Base-by-base conservation (phyloP, 2,888 invertebrate species). In the Agriopis leucophaearia region DNA sequence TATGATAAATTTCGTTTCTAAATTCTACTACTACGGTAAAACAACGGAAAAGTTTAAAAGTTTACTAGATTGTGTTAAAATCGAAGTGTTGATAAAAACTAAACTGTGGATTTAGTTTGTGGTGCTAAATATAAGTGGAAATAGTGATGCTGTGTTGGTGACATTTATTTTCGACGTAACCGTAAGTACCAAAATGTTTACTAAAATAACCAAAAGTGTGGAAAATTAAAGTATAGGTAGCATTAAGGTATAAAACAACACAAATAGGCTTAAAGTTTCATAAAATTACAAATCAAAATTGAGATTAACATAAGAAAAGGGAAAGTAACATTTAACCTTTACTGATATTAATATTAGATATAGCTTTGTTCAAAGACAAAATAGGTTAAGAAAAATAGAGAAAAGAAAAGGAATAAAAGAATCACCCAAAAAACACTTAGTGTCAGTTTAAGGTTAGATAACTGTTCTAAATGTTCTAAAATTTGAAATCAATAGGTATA, bases 91-190 rank as follows among this genome's bases (percentile, higher is more conserved):
- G 66, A 35, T 50, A 16, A 66, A 61, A 75, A 72, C 65, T 69
- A 63, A 76, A 75, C 79, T 82, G 86, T 88, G 89, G 71, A 75
- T 83, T 78, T 68, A 57, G 64, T 78, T 76, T 79, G 81, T 87
- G 84, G 84, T 85, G 81, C 77, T 75, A 77, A 78, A 77, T 72
- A 74, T 77, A 83, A 86, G 90, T 91, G 88, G 74, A 76, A 82
- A 71, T 82, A 90, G 92, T 93, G 92, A 93, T 92, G 92, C 89
- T 88, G 88, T 87, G 86, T 77, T 58, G 69, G 74, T 68, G 73
- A 64, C 77, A 84, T 84, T 90, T 84, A 89, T 84, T 82, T 74
- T 66, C 69, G 61, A 68, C 72, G 66, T 74, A 75, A 85, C 92
- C 92, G 93, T 93, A 83, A 92, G 93, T 93, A 81, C 67, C 18